These are phyloP conservation scores for Garra rufa DNA, from an alignment of 2,113 vertebrate genomes.

Conservation along the genomic window DNA sequence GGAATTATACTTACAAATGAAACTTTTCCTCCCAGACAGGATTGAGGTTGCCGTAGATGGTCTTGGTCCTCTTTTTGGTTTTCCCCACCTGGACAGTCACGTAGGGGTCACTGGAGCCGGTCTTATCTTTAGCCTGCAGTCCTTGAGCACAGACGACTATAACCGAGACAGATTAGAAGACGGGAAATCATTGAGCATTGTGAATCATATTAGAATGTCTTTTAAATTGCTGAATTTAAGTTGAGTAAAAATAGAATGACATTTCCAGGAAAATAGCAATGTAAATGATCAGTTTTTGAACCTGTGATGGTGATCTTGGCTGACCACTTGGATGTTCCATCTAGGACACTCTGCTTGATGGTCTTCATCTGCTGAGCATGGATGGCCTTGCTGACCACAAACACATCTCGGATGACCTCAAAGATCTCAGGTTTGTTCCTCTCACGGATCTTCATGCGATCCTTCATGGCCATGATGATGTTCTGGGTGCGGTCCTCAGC, in stretches of 20 bases:
- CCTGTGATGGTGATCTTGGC: constrained; percentile 98
- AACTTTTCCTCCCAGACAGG: constrained; percentile 98
- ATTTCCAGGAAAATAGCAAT: neutral
- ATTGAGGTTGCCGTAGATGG: constrained; percentile 97
- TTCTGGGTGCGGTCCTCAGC: constrained; percentile 97
- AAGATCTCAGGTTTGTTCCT: constrained; percentile 98
- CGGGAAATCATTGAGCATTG: constrained; percentile 45
- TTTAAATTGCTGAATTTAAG: neutral
- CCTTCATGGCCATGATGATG: constrained; percentile 99
- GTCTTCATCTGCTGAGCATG: constrained; percentile 97
- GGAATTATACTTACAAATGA: constrained; percentile 88
- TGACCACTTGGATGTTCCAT: constrained; percentile 99
- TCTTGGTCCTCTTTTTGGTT: constrained; percentile 98
- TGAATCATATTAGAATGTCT: neutral
- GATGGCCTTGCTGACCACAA: constrained; percentile 83
- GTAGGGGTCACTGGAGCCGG: constrained; percentile 96
- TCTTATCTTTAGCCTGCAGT: constrained; percentile 98
- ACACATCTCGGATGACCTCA: constrained; percentile 94
- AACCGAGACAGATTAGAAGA: constrained; percentile 13
- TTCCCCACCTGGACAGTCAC: constrained; percentile 98
- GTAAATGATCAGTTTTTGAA: constrained; percentile 56
- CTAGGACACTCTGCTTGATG: constrained; percentile 95
- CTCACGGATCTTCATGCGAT: constrained; percentile 98
- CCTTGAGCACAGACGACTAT: constrained; percentile 95
- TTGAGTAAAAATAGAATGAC: neutral